Conservation (phyloP, 2,113 vertebrate genomes). For the Sceloporus tristichus region DNA sequence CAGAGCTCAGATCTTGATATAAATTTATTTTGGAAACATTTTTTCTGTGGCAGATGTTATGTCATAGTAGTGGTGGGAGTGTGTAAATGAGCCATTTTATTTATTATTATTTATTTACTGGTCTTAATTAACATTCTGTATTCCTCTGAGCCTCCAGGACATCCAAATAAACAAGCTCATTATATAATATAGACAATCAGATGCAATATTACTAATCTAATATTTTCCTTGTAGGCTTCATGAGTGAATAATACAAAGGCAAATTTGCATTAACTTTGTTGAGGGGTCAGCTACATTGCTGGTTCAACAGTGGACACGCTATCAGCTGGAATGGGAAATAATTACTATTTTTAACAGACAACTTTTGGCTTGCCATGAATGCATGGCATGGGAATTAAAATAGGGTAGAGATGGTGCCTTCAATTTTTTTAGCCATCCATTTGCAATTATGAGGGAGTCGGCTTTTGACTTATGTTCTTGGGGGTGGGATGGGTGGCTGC, state of each 20-base stretch:
- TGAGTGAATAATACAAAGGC: slow-evolving; percentile 6
- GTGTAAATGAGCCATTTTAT: not conserved
- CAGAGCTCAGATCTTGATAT: too few species aligned
- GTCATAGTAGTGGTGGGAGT: not conserved
- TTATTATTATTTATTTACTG: not conserved
- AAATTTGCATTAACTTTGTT: slow-evolving; percentile 18
- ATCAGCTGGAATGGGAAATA: not conserved
- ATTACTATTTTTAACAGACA: not conserved
- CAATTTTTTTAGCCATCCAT: not conserved
- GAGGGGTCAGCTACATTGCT: not conserved
- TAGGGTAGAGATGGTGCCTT: not conserved
- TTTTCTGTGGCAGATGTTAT: not conserved
- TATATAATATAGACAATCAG: slow-evolving; percentile 19
- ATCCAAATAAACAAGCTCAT: slow-evolving; percentile 30
- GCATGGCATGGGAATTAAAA: not conserved
- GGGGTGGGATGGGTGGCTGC: not conserved
- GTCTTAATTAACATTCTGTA: slow-evolving; percentile 22
- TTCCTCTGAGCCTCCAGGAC: not conserved
- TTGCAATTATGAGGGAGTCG: not conserved
- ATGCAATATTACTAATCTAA: not conserved
- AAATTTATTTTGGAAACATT: not conserved
- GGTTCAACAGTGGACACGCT: not conserved
- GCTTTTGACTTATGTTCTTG: too few species aligned
- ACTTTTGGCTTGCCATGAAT: slow-evolving; percentile 14
- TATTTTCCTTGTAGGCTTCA: slow-evolving; percentile 9